Percentiles rank a stretch among this genome's conserved stretches.
phyloP scores from a whole-genome alignment of 1,140 invertebrate species.

The Sitobion miscanthi region DNA sequence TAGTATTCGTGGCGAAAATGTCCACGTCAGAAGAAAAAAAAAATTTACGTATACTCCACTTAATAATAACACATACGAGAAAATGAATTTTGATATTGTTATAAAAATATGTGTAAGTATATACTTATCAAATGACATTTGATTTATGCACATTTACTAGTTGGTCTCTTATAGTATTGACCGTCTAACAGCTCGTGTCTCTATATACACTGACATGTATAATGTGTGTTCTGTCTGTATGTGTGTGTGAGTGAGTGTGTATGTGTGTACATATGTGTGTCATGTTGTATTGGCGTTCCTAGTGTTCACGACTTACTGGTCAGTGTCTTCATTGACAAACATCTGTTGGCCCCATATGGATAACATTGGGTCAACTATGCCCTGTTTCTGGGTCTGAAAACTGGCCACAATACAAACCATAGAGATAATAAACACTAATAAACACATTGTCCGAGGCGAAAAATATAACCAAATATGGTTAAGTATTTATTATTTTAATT shows the following conservation, averaged over 20 bases:
- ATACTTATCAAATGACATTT: neutral
- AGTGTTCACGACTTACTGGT: conserved; percentile 79
- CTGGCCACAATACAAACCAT: conserved; percentile 65
- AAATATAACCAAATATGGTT: neutral
- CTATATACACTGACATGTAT: conserved; percentile 5
- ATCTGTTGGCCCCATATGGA: conserved; percentile 96
- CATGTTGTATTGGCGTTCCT: conserved; percentile 34
- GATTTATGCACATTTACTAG: neutral
- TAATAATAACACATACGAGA: neutral
- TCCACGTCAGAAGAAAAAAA: neutral
- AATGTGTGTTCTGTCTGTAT: neutral
- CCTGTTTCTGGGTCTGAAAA: conserved; percentile 94
- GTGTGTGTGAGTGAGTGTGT: neutral
- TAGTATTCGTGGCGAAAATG: neutral
- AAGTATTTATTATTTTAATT: neutral
- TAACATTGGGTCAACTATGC: conserved; percentile 95
- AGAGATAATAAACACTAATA: conserved; percentile 48
- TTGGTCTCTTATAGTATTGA: neutral
- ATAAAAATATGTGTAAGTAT: neutral
- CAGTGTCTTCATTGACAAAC: conserved; percentile 93
- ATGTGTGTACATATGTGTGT: conserved; percentile 30
- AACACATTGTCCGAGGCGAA: neutral
- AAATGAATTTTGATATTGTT: neutral
- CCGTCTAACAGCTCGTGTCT: conserved; percentile 27
- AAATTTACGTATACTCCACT: neutral